These are phyloP conservation scores for Ditylenchus weischeri DNA, from an alignment of 2,888 invertebrate genomes.

Conservation along the genomic window DNA sequence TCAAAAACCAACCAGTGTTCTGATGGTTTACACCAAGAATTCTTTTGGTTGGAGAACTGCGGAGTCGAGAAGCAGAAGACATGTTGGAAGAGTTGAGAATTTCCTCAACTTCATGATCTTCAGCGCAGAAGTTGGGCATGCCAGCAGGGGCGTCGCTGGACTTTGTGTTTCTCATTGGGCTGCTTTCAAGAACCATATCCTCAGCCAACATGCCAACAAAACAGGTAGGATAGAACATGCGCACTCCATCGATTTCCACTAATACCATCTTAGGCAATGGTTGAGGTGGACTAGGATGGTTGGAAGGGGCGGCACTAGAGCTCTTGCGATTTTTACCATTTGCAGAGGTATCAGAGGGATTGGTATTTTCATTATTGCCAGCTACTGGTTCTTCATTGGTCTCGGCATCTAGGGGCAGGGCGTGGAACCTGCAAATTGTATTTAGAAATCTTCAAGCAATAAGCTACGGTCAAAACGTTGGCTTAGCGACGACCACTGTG, in stretches of 20 bases:
- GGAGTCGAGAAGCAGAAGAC: constrained; percentile 1
- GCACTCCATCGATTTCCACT: constrained; percentile 74
- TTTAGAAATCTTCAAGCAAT: too few relatives aligned
- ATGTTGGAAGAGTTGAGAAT: constrained; percentile 7
- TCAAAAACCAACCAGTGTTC: too few relatives aligned
- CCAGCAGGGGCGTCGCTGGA: neutral
- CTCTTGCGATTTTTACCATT: constrained; percentile 5
- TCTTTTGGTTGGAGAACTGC: too few relatives aligned
- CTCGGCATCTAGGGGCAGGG: constrained; percentile 67
- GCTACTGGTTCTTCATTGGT: constrained; percentile 36
- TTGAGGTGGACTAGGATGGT: constrained; percentile 6
- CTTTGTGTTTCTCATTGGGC: neutral
- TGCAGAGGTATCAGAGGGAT: constrained; percentile 18
- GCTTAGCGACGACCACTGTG: too few relatives aligned
- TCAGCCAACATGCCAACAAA: constrained; percentile 86
- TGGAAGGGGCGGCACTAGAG: constrained; percentile 4
- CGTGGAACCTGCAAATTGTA: constrained; percentile 68
- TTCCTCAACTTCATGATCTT: constrained; percentile 19
- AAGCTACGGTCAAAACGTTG: too few relatives aligned
- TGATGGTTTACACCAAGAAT: too few relatives aligned
- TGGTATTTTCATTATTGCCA: neutral
- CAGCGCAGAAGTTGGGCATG: constrained; percentile 6
- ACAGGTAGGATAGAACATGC: constrained; percentile 90
- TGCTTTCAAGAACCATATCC: constrained; percentile 63
- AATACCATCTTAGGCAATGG: constrained; percentile 46